phyloP scores from a whole-genome alignment of 2,888 invertebrate species.

The Yponomeuta plumbellus region DNA sequence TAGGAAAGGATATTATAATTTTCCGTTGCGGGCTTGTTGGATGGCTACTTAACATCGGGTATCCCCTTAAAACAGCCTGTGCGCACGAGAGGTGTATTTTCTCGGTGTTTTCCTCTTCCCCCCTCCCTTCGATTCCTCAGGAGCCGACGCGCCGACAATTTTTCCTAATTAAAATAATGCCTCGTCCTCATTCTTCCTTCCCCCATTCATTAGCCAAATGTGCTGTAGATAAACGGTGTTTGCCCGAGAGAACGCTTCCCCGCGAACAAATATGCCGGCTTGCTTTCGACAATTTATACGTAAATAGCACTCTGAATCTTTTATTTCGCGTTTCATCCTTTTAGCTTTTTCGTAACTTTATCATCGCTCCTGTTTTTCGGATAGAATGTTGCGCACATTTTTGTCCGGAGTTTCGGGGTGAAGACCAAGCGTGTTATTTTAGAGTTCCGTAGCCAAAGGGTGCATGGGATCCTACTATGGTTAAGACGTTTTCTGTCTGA shows the following conservation, averaged over 20 bases:
- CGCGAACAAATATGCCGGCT: constrained; percentile 59
- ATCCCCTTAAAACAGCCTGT: background rate
- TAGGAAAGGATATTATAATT: no score
- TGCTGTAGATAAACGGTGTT: constrained; percentile 69
- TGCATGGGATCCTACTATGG: no score
- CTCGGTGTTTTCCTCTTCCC: background rate
- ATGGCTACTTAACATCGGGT: no score
- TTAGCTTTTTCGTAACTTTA: constrained; percentile 3
- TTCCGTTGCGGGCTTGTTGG: no score
- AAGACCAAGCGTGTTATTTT: no score
- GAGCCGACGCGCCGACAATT: constrained; percentile 29
- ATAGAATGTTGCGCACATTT: background rate
- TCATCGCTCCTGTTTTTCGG: background rate
- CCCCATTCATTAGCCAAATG: constrained; percentile 71
- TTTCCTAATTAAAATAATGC: constrained; percentile 75
- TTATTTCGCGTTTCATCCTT: constrained; percentile 31
- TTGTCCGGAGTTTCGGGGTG: background rate
- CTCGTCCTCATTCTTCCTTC: constrained; percentile 58
- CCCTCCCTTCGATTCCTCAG: constrained; percentile 6
- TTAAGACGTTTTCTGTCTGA: no score
- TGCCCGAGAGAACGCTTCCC: constrained; percentile 54
- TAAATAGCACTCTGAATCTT: constrained; percentile 43
- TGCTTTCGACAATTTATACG: constrained; percentile 43
- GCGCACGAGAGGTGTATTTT: background rate
- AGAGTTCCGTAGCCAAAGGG: no score